These are phyloP conservation scores for Meghimatium bilineatum DNA, from an alignment of 2,888 invertebrate genomes.

Conservation along the genomic window DNA sequence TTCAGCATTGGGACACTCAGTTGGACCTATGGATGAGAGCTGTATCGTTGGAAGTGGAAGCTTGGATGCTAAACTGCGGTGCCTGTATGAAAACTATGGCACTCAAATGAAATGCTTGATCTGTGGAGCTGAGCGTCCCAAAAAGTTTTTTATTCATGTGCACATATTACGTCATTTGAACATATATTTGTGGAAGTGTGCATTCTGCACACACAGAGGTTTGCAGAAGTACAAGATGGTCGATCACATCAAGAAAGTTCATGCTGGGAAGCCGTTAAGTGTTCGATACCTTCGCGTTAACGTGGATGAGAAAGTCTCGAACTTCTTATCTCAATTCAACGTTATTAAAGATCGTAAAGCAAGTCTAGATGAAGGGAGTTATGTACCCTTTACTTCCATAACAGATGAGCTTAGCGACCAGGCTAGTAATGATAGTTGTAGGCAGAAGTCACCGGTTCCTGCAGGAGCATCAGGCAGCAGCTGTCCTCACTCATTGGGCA, in stretches of 20 bases:
- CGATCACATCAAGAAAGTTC: slow-evolving; percentile 55
- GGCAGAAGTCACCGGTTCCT: slow-evolving; percentile 1
- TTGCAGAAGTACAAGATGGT: slow-evolving; percentile 58
- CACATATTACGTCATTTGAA: slow-evolving; percentile 68
- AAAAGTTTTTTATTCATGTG: slow-evolving; percentile 67
- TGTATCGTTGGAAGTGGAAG: slow-evolving; percentile 55
- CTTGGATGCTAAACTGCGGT: slow-evolving; percentile 54
- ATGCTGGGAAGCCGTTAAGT: slow-evolving; percentile 52
- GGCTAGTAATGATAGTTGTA: slow-evolving; percentile 8
- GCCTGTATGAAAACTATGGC: slow-evolving; percentile 56
- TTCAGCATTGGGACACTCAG: slow-evolving; percentile 36
- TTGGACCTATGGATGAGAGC: slow-evolving; percentile 46
- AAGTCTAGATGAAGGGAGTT: slow-evolving; percentile 20
- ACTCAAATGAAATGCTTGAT: slow-evolving; percentile 61
- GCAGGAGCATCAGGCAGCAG: neutral
- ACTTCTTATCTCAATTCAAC: slow-evolving; percentile 50
- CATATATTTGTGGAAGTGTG: slow-evolving; percentile 68
- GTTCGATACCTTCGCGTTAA: slow-evolving; percentile 55
- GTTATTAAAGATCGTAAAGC: slow-evolving; percentile 26
- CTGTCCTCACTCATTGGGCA: slow-evolving; percentile 46
- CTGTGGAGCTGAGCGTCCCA: slow-evolving; percentile 63
- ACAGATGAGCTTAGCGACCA: slow-evolving; percentile 17
- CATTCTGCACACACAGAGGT: slow-evolving; percentile 62
- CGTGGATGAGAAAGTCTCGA: slow-evolving; percentile 51
- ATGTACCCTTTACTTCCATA: neutral